phyloP scores from a whole-genome alignment of 2,113 vertebrate genomes.

The Catagonus wagneri region DNA sequence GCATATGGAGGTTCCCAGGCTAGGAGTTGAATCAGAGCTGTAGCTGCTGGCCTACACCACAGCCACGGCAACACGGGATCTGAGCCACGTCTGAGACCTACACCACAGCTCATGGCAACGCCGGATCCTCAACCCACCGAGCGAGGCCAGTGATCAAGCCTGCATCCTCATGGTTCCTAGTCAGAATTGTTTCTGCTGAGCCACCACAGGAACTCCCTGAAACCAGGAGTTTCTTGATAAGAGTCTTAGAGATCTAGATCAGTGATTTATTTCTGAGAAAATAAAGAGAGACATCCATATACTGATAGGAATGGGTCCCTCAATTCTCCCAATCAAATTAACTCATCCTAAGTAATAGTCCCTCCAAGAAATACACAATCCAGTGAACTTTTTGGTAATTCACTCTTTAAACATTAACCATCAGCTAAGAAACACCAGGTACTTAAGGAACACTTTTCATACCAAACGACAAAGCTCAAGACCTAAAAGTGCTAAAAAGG shows the following conservation, averaged over 20 bases:
- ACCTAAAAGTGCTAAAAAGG: slow-evolving; percentile 43
- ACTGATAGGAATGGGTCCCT: neutral
- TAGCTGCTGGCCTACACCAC: no score
- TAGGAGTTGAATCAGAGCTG: no score
- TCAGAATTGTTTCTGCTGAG: no score
- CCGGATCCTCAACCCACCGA: no score
- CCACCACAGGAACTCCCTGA: neutral
- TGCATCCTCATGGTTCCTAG: no score
- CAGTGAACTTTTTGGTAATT: neutral
- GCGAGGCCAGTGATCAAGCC: no score
- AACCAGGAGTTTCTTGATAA: neutral
- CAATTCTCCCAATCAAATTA: neutral
- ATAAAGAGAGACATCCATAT: neutral
- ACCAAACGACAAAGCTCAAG: slow-evolving; percentile 48
- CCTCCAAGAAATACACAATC: neutral
- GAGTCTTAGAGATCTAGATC: neutral
- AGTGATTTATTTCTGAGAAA: neutral
- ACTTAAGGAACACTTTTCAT: slow-evolving; percentile 16
- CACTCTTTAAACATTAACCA: slow-evolving; percentile 1
- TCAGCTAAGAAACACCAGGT: neutral
- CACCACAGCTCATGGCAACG: no score
- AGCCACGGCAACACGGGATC: no score
- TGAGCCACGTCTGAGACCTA: no score
- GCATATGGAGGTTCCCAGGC: no score
- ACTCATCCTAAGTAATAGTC: neutral